Base-by-base conservation (phyloP, 2,888 invertebrate genomes). In the Drosophila vallismaia region DNA sequence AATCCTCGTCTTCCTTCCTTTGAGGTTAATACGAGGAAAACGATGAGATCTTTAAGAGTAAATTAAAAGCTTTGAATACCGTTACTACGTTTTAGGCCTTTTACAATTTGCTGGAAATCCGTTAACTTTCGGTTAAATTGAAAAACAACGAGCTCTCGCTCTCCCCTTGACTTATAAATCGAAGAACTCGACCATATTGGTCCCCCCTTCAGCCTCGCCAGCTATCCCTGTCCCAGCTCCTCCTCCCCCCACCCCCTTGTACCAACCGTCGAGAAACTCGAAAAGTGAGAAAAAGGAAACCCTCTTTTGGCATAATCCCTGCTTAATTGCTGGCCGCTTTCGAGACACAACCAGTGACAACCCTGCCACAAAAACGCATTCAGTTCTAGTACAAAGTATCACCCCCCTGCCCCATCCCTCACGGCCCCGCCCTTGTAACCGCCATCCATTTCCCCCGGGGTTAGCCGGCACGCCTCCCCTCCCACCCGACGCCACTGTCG, bases 291-390 rank as follows among this genome's bases (percentile, higher is more conserved):
- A 33, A 5, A 24, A 28, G 24, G 44, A 40, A 67, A 66, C 73
- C 66, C 73, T 56, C 59, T 67, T 53, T 60, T 40, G 62, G 19
- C 62, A 73, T 85, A 85, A 85, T 81, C 82, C 82, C 60, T 62
- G 69, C 83, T 82, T 82, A 86, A 80, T 80, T 82, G 86, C 57
- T 71, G 58, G 52, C 56, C 79, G 83, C 68, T 70, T 62, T 71
- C 38, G 50, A 50, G 67, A 59, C 54, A 50, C 29, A 52, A 36
- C 51, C 66, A 66, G 45, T 53, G 69, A 59, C 60, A 49, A 55
- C 66, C 68, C 66, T 68, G 55, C 55, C 55, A 48, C 48, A 44
- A 49, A 38, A 55, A 67, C 60, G 60, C 60, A 60, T 59, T 60
- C 60, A 9, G 24, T 14, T 38, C 24, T 12, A 67, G 54, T 33